These are phyloP conservation scores for Rhinoraja longicauda DNA, from an alignment of 2,797 vertebrate genomes.

Conservation along the genomic window DNA sequence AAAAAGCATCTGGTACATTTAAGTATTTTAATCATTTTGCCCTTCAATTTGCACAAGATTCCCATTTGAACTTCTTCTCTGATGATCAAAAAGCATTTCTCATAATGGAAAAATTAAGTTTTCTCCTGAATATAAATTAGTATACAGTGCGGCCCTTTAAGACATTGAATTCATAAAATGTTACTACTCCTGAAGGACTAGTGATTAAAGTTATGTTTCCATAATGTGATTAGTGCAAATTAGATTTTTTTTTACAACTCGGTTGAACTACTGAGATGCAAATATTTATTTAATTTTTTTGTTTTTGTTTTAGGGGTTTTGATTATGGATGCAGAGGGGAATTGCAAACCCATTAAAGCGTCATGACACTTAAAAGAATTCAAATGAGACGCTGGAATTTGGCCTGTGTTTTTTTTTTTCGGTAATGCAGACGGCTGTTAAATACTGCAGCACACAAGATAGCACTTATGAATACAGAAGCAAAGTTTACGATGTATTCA, in stretches of 20 bases:
- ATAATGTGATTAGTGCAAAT: constrained; percentile 39
- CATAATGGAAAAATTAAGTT: neutral
- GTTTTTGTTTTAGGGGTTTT: neutral
- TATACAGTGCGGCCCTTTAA: neutral
- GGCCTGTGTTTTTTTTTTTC: neutral
- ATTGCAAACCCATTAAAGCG: neutral
- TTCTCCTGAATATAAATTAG: constrained; percentile 35
- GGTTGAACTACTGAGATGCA: constrained; percentile 2
- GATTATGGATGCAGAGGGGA: neutral
- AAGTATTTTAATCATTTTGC: neutral
- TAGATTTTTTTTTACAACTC: constrained; percentile 29
- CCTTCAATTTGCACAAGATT: neutral
- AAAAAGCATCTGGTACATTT: neutral
- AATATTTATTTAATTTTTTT: neutral
- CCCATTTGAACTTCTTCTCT: neutral
- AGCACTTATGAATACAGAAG: constrained; percentile 3
- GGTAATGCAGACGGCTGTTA: neutral
- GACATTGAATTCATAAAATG: constrained; percentile 26
- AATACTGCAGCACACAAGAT: neutral
- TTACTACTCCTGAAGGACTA: constrained; percentile 29
- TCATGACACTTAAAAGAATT: neutral
- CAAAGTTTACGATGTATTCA: neutral
- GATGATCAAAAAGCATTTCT: neutral
- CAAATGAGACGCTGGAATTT: neutral
- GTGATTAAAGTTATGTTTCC: constrained; percentile 33